Evolutionary conservation across 2,113 vertebrate genomes (phyloP).

Genomic region (Rhipidura dahli): DNA sequence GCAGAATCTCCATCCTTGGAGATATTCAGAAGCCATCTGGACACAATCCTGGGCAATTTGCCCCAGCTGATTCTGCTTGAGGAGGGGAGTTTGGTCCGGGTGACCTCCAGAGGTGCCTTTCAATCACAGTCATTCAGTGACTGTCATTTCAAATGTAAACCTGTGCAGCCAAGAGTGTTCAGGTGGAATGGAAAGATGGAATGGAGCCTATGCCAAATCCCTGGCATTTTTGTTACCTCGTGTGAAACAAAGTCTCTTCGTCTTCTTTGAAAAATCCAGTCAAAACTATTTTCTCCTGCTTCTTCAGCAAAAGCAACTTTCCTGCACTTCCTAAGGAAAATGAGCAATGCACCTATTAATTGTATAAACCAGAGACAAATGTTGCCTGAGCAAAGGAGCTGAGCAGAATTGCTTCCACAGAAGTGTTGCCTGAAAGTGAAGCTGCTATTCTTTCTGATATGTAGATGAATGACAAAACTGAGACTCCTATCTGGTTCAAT

Average conservation of each 20-base stretch:
- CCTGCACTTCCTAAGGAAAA: not conserved
- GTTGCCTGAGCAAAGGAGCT: not conserved
- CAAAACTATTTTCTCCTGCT: not conserved
- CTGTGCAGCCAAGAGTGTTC: not conserved
- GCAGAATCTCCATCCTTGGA: not conserved
- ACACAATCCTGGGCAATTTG: fast-evolving
- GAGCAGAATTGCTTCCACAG: not conserved
- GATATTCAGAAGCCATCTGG: not conserved
- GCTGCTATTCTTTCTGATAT: not conserved
- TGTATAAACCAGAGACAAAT: not conserved
- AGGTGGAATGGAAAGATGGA: not conserved
- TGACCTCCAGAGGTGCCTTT: not conserved
- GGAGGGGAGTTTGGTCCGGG: fast-evolving
- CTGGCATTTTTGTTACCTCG: not conserved
- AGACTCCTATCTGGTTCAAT: not conserved
- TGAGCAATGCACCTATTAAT: not conserved
- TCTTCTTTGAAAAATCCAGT: not conserved
- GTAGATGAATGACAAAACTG: not conserved
- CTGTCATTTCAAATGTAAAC: not conserved
- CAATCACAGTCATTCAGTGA: not conserved
- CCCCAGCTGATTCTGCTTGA: not conserved
- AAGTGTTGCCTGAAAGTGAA: not conserved
- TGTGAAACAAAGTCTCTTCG: not conserved
- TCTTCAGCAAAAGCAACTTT: not conserved
- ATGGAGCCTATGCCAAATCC: not conserved